Base-by-base conservation (phyloP, 1,140 invertebrate species). In the Drosophila rufa region DNA sequence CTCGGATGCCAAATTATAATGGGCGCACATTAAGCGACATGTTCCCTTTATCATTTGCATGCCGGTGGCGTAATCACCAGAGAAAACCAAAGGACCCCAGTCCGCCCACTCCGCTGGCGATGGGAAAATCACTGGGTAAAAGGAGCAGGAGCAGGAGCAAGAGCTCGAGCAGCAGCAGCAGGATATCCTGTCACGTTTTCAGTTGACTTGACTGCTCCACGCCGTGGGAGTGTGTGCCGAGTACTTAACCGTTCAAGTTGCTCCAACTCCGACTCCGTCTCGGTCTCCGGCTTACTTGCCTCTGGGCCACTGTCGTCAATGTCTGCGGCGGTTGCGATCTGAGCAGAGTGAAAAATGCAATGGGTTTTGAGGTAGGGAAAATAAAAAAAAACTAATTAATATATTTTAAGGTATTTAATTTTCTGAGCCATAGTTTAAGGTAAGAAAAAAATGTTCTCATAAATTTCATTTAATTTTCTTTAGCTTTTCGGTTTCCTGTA, bases 201-300 rank as follows among this genome's bases (percentile, higher is more conserved):
- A 90, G 84, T 90, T 90, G 84, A 89, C 84, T 89, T 89, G 84
- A 89, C 84, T 89, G 84, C 77, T 77, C 67, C 25, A 19, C 64
- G 62, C 67, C 64, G 69, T 90, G 80, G 68, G 83, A 82, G 79
- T 87, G 83, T 82, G 64, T 77, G 84, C 42, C 64, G 53, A 89
- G 85, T 89, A 85, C 85, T 89, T 89, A 89, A 89, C 85, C 85
- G 85, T 89, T 89, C 85, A 89, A 89, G 85, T 90, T 89, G 84
- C 74, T 51, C 58, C 47, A 25, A 19, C 64, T 66, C 25, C 61
- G 50, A 25, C 67, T 69, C 22, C 58, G 67, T 36, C 67, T 70
- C 36, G 51, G 40, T 42, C 67, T 74, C 56, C 56, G 40, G 56
- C 40, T 74, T 46, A 61, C 69, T 57, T 40, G 80, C 82, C 79